These are phyloP conservation scores for Promerops cafer DNA, from an alignment of 2,113 vertebrate species.

Conservation along the genomic window DNA sequence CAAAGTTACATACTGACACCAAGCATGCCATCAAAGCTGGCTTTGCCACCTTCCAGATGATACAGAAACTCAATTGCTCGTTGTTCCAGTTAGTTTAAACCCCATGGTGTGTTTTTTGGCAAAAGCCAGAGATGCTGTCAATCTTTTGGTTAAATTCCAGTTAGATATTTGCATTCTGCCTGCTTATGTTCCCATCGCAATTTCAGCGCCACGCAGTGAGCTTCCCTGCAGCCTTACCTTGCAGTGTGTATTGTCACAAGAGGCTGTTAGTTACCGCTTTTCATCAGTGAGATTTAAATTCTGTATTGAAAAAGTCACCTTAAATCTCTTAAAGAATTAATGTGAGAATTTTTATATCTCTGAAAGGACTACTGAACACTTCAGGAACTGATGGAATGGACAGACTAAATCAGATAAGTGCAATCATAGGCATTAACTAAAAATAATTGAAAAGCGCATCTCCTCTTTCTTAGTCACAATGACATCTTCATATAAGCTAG, in stretches of 20 bases:
- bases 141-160: constrained; percentile 31
- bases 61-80: background rate
- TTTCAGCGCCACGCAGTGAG: background rate
- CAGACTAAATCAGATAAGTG: background rate
- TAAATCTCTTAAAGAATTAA: background rate
- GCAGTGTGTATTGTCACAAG: background rate
- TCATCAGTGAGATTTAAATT: background rate
- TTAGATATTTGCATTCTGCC: constrained; percentile 6
- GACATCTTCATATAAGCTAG: background rate
- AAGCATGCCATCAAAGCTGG: background rate
- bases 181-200: background rate
- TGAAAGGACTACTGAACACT: background rate
- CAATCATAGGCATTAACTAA: background rate
- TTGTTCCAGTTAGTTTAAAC: background rate
- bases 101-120: background rate
- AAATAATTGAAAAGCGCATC: background rate
- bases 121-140: background rate
- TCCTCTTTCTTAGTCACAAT: background rate
- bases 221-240: background rate
- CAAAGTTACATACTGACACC: background rate
- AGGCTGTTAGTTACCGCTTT: background rate
- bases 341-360: background rate
- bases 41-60: background rate
- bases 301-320: background rate
- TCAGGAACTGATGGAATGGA: background rate